Conservation (phyloP, 1,140 invertebrate genomes). For the Trypoxylus dichotomus region DNA sequence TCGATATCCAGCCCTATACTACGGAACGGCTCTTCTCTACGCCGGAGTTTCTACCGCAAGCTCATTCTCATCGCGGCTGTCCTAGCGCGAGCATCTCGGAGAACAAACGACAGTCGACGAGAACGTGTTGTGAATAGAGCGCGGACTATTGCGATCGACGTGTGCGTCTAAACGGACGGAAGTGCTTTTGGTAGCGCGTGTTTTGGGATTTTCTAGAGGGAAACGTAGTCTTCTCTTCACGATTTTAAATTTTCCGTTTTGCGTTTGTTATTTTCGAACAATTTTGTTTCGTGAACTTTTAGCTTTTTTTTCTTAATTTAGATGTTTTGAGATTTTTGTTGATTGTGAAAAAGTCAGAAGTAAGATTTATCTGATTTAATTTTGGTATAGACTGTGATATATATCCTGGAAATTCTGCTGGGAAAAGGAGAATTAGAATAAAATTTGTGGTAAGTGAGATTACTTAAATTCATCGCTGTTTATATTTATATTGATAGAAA, state of each 20-base stretch:
- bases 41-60: conserved; percentile 12
- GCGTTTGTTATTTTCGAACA: too few relatives aligned
- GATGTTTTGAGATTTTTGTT: background rate
- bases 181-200: background rate
- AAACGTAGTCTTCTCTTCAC: background rate
- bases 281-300: too few relatives aligned
- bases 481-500: too few relatives aligned
- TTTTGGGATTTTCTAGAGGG: background rate
- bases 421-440: background rate
- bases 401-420: background rate
- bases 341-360: background rate
- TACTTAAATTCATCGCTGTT: background rate
- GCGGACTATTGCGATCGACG: background rate
- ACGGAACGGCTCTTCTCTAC: background rate
- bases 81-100: conserved; percentile 18
- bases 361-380: background rate
- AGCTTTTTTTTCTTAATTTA: too few relatives aligned
- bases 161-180: background rate
- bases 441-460: background rate
- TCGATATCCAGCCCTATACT: conserved; percentile 20
- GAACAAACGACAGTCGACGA: background rate
- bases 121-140: background rate
- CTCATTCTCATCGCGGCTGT: conserved; percentile 14
- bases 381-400: background rate
- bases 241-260: too few relatives aligned